Conservation (phyloP, 2,888 invertebrate species). For the Chymomyza amoena region DNA sequence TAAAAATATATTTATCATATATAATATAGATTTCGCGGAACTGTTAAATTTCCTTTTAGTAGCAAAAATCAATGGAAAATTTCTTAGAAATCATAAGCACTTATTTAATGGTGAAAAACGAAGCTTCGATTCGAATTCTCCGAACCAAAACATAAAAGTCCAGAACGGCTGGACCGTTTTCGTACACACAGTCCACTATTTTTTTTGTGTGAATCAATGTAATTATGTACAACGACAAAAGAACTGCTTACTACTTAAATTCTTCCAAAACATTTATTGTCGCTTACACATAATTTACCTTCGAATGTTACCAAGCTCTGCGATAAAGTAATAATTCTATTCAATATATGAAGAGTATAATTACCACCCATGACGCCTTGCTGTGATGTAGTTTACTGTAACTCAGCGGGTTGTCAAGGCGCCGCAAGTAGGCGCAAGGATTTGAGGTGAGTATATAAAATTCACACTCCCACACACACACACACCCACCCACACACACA, state of each 20-base stretch:
- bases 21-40: too few species aligned
- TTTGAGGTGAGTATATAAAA: slow-evolving; percentile 43
- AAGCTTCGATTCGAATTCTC: too few species aligned
- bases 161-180: too few species aligned
- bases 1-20: too few species aligned
- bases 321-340: neutral
- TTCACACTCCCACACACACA: slow-evolving; percentile 8
- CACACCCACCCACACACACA: slow-evolving; percentile 21
- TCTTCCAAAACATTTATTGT: neutral
- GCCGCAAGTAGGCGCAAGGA: slow-evolving; percentile 9
- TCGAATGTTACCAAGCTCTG: neutral
- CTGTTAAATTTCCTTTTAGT: too few species aligned
- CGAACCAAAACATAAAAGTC: too few species aligned
- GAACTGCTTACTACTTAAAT: neutral
- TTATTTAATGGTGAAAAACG: too few species aligned
- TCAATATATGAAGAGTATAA: neutral
- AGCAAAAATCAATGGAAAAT: too few species aligned
- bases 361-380: slow-evolving; percentile 46
- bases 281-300: neutral
- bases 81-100: too few species aligned
- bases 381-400: slow-evolving; percentile 34
- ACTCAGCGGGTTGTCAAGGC: slow-evolving; percentile 18
- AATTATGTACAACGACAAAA: too few species aligned
- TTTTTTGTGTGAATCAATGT: too few species aligned
- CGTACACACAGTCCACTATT: too few species aligned